Percentiles rank a stretch among this genome's conserved stretches.
phyloP scores from a whole-genome alignment of 2,113 vertebrate genomes.

The Parus major region DNA sequence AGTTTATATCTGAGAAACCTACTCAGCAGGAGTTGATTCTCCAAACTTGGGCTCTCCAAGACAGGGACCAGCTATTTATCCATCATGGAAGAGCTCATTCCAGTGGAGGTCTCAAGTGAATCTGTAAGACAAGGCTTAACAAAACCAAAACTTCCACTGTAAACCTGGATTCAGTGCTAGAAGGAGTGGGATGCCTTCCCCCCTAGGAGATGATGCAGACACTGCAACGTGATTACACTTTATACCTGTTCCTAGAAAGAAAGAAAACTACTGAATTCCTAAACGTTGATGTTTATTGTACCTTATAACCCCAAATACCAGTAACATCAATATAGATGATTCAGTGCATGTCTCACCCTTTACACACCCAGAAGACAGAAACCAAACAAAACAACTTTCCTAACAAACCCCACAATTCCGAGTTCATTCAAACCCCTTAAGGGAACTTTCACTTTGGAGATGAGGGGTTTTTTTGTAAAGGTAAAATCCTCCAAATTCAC shows the following conservation, averaged over 20 bases:
- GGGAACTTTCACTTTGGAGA: background rate
- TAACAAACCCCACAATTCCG: background rate
- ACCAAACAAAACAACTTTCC: background rate
- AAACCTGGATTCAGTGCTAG: background rate
- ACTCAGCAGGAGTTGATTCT: background rate
- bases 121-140: background rate
- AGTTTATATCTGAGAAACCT: background rate
- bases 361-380: background rate
- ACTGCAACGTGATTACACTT: background rate
- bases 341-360: background rate
- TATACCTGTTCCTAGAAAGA: background rate
- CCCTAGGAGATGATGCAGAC: background rate
- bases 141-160: background rate
- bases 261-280: background rate
- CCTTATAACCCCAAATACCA: background rate
- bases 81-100: background rate
- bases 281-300: background rate
- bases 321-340: background rate
- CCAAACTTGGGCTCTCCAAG: background rate
- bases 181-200: background rate
- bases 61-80: background rate
- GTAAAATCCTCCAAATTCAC: background rate
- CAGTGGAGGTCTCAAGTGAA: background rate
- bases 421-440: background rate
- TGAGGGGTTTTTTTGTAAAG: rapidly evolving